Evolutionary conservation across 2,113 vertebrate species (phyloP).

Genomic region (Lagopus leucura): DNA sequence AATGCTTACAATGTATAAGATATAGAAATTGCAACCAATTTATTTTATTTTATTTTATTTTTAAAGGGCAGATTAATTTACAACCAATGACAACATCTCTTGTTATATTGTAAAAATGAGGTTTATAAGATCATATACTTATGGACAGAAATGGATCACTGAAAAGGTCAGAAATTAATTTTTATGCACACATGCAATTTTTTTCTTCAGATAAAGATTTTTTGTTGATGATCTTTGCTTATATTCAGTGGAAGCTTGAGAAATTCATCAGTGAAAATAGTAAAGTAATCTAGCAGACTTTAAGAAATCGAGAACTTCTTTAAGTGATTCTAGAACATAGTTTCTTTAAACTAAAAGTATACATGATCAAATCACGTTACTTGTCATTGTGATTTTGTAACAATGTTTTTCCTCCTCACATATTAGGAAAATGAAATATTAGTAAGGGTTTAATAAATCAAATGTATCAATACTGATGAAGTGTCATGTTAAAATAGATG

Average conservation of each 20-base stretch:
- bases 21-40: not conserved
- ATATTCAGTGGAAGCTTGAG: not conserved
- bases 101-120: constrained; percentile 34
- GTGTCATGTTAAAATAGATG: not conserved
- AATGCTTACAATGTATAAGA: not conserved
- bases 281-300: not conserved
- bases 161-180: constrained; percentile 57
- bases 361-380: not conserved
- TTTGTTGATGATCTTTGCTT: not conserved
- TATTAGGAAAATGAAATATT: constrained; percentile 17
- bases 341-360: not conserved
- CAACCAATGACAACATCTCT: constrained; percentile 32
- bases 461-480: not conserved
- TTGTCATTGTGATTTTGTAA: not conserved
- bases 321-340: not conserved
- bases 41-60: not conserved
- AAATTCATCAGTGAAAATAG: not conserved
- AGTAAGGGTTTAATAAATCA: not conserved
- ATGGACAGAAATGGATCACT: constrained; percentile 40
- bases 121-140: constrained; percentile 39
- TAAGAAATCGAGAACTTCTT: not conserved
- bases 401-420: not conserved
- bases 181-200: constrained; percentile 2
- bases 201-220: not conserved
- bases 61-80: constrained; percentile 57